phyloP scores from a whole-genome alignment of 1,140 invertebrate genomes.

The Bombyx mandarina region DNA sequence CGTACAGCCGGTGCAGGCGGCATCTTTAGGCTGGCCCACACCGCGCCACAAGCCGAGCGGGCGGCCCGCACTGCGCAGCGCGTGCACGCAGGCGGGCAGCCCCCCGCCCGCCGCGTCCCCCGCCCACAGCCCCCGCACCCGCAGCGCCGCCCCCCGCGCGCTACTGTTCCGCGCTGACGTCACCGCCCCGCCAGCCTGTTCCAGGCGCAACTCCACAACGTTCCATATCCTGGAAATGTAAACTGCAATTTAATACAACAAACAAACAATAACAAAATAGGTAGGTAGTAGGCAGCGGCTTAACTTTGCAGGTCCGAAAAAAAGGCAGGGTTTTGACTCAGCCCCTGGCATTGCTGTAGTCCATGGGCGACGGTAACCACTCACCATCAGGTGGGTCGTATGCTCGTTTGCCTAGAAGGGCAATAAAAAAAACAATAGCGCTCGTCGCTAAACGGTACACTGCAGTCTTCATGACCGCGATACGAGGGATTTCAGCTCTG shows the following conservation, averaged over 20 bases:
- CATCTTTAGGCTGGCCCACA: constrained; percentile 61
- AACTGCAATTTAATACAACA: neutral
- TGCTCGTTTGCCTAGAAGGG: no score
- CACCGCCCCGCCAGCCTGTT: constrained; percentile 25
- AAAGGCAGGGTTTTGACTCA: no score
- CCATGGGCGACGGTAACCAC: no score
- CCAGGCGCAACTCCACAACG: constrained; percentile 41
- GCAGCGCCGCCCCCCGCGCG: constrained; percentile 16
- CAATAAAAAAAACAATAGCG: no score
- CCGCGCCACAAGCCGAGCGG: constrained; percentile 93
- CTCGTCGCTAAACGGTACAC: no score
- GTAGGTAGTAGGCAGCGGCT: no score
- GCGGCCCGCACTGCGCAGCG: constrained; percentile 82
- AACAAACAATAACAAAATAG: no score
- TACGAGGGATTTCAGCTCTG: no score
- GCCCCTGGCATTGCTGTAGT: no score
- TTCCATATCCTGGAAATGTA: constrained; percentile 44
- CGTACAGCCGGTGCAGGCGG: constrained; percentile 81
- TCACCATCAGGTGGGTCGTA: no score
- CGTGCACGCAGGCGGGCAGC: constrained; percentile 83
- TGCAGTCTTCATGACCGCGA: no score
- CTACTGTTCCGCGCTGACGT: constrained; percentile 33
- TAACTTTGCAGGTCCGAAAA: no score
- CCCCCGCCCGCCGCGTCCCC: constrained; percentile 69
- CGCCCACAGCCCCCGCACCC: constrained; percentile 32